Evolutionary conservation across 2,113 vertebrate species (phyloP), one percentile per base, ranked within the genome.

Genomic region (Isichthys henryi): DNA sequence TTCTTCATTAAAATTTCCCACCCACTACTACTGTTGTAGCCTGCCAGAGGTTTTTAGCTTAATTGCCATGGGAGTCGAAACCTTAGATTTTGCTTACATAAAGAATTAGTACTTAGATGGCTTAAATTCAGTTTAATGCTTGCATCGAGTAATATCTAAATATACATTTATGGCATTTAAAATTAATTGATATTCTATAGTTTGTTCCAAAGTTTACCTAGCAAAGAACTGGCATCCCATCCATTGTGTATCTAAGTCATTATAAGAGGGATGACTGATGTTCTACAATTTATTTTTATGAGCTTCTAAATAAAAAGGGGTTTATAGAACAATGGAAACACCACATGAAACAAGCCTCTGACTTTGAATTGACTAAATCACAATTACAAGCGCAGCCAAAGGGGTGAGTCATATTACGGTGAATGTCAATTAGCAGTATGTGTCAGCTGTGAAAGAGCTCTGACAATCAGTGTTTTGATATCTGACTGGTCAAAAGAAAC

Each of bases 51-150:
- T 46, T 85, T 48, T 49, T 8, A 49, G n/a, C 45, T 48, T 85
- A 48, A 85, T 23, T 85, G 39, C 10, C 43, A 48, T 45, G 82
- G 43, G 17, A 82, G 58, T 1, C 3, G 31, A 74, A 74, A 74
- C 66, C 66, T 77, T 43, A 80, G 31, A 80, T 80, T 80, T 43
- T 80, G 74, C 74, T 80, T 80, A 80, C 74, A 80, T 43, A 80
- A 39, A 43, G 74, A 19, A 43, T 39, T 80, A 39, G 74, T 43
- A 19, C 15, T 80, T 80, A 80, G 35, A 80, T 43, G 13, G 74
- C 35, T 80, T 80, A 19, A 7, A 80, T 43, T 43, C 31, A 80
- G 74, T 80, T 43, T 43, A 80, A 80, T 43, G 31, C 70, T 17
- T 84, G 3, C 46, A 49, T 85, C 3, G 82, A 46, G 46, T 49